Conservation (phyloP, 2,113 vertebrate species). For the Lepisosteus oculatus region DNA sequence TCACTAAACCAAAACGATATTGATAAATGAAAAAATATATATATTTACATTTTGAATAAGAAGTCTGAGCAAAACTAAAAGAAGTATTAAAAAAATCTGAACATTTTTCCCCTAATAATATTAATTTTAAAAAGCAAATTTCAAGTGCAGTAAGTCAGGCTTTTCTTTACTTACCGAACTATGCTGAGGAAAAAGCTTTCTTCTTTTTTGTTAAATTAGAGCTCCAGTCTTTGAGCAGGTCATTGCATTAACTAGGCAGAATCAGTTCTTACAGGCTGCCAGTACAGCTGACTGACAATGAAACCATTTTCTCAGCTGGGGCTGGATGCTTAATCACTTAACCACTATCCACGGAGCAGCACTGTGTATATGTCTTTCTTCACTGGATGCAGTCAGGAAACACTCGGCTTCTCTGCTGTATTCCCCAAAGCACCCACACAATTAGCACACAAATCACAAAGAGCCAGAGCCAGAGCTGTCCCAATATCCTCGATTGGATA, state of each 20-base stretch:
- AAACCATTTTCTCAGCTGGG: conserved; percentile 29
- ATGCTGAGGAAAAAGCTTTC: conserved; percentile 5
- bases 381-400: conserved; percentile 12
- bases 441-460: conserved; percentile 28
- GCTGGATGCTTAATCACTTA: background rate
- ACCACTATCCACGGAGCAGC: conserved; percentile 15
- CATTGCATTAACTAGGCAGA: conserved; percentile 18
- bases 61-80: no score
- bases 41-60: no score
- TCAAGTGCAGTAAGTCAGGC: background rate
- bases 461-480: background rate
- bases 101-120: no score
- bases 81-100: no score
- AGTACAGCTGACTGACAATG: conserved; percentile 17
- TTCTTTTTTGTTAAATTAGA: conserved; percentile 30
- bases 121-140: background rate
- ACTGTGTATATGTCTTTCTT: conserved; percentile 3
- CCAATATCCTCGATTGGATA: conserved; percentile 5
- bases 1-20: no score
- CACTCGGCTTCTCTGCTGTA: conserved; percentile 33
- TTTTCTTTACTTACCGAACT: conserved; percentile 28
- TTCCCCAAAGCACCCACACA: conserved; percentile 34
- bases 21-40: no score
- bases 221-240: conserved; percentile 8
- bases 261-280: conserved; percentile 12